Evolutionary conservation across 2,797 vertebrate genomes (phyloP), one percentile per base, ranked within the genome.

Genomic region (Parambassis ranga): DNA sequence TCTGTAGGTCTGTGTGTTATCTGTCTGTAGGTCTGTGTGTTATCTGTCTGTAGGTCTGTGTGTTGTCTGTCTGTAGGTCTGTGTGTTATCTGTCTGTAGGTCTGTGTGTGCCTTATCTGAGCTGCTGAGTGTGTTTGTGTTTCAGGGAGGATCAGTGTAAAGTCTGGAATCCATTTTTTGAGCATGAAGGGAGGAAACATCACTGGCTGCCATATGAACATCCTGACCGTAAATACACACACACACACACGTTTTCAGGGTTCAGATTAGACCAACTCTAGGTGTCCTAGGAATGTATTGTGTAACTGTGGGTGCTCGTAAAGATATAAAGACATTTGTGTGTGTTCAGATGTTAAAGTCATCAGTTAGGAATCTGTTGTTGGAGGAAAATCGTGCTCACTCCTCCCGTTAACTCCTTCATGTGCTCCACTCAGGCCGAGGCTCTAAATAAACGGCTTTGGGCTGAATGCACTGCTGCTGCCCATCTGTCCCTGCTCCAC

Each of bases 161-260:
- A 16, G 92, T 94, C 70, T 98, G 95, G 96, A 93, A 98, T 73
- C 92, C 93, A 2, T 90, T 93, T 81, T 94, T 96, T 2, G 94
- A 97, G 84, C 94, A 98, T 30, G 92, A 95, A 11, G 92, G 94
- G 32, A 59, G 36, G 1, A 97, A 96, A 72, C 96, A 99, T 79
- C 94, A 96, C 77, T 98, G 97, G 97, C 90, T 98, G 28, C 96
- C 97, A 0, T 94, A 95, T 2, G 94, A 98, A 55, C 96, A 98
- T 18, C 82, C 89, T 0, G 95, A 99, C 10, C 89, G 96, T 98
- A 89, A 94, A 26, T 7, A 43, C 49, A 64, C 42, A 36, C 39
- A 0, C 18, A 22, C 1, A 49, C 39, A 16, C 19, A 46, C 24
- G 33, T 19, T 39, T 39, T 36, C 14, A 14, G 36, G 14, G 23